These are phyloP conservation scores for Porites cylindrica DNA, from an alignment of 92 coral and sea anemone genomes.

Conservation along the genomic window DNA sequence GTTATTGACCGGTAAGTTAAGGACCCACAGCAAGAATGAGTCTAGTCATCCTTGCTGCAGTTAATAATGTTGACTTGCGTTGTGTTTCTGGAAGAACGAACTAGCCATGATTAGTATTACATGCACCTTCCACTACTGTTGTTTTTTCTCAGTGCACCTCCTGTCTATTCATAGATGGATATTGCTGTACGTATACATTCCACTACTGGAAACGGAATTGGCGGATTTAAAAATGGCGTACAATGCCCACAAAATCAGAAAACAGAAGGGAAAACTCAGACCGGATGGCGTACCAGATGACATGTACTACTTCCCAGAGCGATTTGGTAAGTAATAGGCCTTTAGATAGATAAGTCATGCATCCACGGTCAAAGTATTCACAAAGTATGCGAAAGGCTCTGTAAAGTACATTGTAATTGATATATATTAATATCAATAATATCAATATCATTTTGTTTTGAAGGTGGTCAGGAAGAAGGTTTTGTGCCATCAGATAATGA, in stretches of 20 bases:
- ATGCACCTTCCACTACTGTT: too few relatives aligned
- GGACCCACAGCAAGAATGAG: not conserved
- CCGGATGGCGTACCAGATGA: slow-evolving; percentile 64
- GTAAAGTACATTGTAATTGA: not conserved
- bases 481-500: slow-evolving; percentile 39
- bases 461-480: slow-evolving; percentile 46
- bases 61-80: too few relatives aligned
- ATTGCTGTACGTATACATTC: slow-evolving; percentile 53
- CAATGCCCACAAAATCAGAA: slow-evolving; percentile 46
- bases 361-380: slow-evolving; percentile 10
- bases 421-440: not conserved
- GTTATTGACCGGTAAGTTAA: slow-evolving; percentile 30
- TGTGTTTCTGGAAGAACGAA: not conserved
- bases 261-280: slow-evolving; percentile 45
- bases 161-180: slow-evolving; percentile 29
- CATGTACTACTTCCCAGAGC: slow-evolving; percentile 62
- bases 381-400: slow-evolving; percentile 8
- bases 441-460: not conserved
- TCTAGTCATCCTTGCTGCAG: too few relatives aligned
- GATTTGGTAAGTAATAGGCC: slow-evolving; percentile 34
- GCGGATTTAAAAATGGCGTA: slow-evolving; percentile 46
- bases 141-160: too few relatives aligned
- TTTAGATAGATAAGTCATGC: slow-evolving; percentile 7
- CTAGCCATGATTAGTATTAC: not conserved
- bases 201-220: slow-evolving; percentile 38